These are phyloP conservation scores for Propithecus coquereli DNA, from an alignment of 2,113 vertebrate species.

Conservation along the genomic window DNA sequence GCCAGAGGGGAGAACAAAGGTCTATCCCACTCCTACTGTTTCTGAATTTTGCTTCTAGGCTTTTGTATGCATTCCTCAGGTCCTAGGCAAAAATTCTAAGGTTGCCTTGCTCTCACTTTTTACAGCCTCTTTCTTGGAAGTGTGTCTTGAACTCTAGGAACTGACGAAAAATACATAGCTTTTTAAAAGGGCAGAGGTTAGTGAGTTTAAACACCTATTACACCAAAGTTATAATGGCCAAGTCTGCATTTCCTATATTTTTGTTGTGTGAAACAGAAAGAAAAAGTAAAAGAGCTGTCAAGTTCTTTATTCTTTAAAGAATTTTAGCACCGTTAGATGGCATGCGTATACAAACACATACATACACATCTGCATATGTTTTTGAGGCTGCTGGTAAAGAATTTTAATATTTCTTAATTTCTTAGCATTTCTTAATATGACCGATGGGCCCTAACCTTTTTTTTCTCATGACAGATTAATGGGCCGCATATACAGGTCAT, in stretches of 20 bases:
- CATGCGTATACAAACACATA: neutral
- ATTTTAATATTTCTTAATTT: neutral
- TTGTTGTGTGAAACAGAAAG: neutral
- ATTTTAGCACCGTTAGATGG: neutral
- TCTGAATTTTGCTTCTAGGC: neutral
- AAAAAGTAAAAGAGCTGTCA: neutral
- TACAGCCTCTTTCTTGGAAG: neutral
- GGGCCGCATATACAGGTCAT: neutral
- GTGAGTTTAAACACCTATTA: neutral
- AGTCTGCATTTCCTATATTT: neutral
- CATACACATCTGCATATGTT: neutral
- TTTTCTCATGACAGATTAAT: neutral
- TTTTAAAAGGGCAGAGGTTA: neutral
- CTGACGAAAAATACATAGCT: neutral
- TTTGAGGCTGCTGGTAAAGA: neutral
- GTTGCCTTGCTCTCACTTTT: neutral
- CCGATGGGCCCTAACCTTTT: neutral
- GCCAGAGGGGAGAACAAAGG: neutral
- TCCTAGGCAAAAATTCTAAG: neutral
- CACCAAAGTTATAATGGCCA: neutral
- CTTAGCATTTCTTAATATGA: neutral
- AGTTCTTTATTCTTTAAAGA: neutral
- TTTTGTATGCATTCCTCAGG: neutral
- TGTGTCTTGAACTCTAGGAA: neutral
- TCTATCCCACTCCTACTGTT: neutral